Percentiles rank a stretch among this genome's conserved stretches.
These are phyloP conservation scores for Anseranas semipalmata DNA, from an alignment of 2,113 vertebrate genomes.

Conservation along the genomic window DNA sequence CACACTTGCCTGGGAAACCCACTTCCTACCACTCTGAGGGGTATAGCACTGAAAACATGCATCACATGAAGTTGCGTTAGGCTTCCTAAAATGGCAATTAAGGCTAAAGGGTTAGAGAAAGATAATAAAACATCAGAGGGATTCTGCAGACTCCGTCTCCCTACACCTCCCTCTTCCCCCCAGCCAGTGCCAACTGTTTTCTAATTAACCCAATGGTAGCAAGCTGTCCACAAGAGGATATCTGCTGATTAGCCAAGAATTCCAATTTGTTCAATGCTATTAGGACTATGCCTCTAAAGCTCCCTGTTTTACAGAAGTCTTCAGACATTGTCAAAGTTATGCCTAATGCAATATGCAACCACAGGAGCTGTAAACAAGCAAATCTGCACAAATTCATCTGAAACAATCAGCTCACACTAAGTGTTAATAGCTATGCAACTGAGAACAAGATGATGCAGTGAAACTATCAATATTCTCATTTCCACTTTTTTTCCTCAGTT, in stretches of 20 bases:
- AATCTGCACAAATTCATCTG: neutral
- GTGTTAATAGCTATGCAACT: neutral
- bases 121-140: slow-evolving; percentile 10
- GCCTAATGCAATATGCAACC: neutral
- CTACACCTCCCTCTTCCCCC: neutral
- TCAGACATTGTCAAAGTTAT: neutral
- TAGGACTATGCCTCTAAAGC: neutral
- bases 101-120: slow-evolving; percentile 44
- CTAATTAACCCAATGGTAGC: slow-evolving; percentile 53
- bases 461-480: neutral
- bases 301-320: neutral
- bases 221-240: slow-evolving; percentile 14
- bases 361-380: neutral
- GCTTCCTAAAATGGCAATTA: slow-evolving; percentile 57
- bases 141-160: neutral
- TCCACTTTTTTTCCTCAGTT: slow-evolving; percentile 19
- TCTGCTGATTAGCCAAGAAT: slow-evolving; percentile 48
- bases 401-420: neutral
- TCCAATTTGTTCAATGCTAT: slow-evolving; percentile 47
- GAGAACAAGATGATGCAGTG: neutral
- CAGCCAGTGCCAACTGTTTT: slow-evolving; percentile 35
- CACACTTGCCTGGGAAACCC: slow-evolving; percentile 14
- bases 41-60: slow-evolving; percentile 20
- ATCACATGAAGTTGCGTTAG: slow-evolving; percentile 24
- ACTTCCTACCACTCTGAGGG: slow-evolving; percentile 6